Evolutionary conservation across 1,140 invertebrate species (phyloP).

Genomic region (Bombus pyrosoma): DNA sequence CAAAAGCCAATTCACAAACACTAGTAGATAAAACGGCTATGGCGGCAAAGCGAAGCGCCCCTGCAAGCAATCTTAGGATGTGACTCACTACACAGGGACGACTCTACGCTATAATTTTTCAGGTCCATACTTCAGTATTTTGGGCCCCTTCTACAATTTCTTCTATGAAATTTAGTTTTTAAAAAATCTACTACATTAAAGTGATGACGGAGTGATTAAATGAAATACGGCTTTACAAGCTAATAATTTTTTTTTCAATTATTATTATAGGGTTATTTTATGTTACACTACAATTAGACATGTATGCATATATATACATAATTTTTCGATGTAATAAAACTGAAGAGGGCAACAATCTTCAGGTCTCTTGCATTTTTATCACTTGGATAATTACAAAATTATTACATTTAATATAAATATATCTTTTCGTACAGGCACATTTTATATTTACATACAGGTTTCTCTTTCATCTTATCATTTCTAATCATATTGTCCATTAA

Average conservation of each 20-base stretch:
- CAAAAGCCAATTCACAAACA: conserved; percentile 56
- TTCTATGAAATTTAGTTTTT: neutral
- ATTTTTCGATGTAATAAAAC: conserved; percentile 42
- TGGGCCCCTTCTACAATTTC: no score
- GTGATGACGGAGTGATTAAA: neutral
- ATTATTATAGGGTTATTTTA: conserved; percentile 24
- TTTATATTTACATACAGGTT: conserved; percentile 62
- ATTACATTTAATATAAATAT: conserved; percentile 70
- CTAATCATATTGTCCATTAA: conserved; percentile 53
- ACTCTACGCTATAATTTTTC: neutral
- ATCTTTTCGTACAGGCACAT: conserved; percentile 68
- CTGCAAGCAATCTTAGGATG: conserved; percentile 56
- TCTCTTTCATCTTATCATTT: conserved; percentile 24
- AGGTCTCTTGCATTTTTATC: conserved; percentile 55
- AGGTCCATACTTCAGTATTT: neutral
- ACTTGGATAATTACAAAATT: conserved; percentile 69
- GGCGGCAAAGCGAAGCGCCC: conserved; percentile 51
- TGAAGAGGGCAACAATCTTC: conserved; percentile 57
- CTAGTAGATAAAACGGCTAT: conserved; percentile 36
- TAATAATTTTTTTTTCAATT: conserved; percentile 51
- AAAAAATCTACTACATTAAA: neutral
- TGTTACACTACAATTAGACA: conserved; percentile 47
- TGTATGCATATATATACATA: conserved; percentile 44
- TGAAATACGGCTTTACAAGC: neutral
- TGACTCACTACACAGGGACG: conserved; percentile 65